Evolutionary conservation across 1,140 invertebrate species (phyloP).

Genomic region (Bombus terrestris): DNA sequence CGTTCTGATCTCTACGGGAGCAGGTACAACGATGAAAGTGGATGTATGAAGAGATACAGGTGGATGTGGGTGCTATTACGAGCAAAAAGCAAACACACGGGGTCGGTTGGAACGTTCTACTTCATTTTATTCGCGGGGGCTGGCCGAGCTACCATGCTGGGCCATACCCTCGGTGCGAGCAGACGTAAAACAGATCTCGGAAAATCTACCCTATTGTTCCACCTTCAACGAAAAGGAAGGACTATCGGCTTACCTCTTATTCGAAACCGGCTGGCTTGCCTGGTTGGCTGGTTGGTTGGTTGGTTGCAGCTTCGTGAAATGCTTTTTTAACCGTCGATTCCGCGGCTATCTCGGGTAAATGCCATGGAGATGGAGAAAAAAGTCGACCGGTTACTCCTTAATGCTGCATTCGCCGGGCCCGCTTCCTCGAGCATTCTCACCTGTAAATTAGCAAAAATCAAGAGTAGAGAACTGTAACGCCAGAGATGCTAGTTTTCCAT

Average conservation of each 20-base stretch:
- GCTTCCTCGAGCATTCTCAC: slow-evolving; percentile 37
- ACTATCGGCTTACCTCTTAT: slow-evolving; percentile 64
- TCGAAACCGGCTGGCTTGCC: slow-evolving; percentile 13
- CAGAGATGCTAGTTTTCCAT: background rate
- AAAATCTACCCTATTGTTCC: slow-evolving; percentile 77
- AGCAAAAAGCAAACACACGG: slow-evolving; percentile 48
- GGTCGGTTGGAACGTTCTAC: slow-evolving; percentile 72
- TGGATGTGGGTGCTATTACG: slow-evolving; percentile 50
- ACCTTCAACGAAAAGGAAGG: slow-evolving; percentile 73
- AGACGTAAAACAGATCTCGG: slow-evolving; percentile 64
- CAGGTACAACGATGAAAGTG: slow-evolving; percentile 37
- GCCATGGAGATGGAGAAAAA: background rate
- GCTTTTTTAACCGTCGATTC: slow-evolving; percentile 48
- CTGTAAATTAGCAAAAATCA: slow-evolving; percentile 33
- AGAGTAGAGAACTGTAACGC: background rate
- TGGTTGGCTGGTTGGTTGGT: background rate
- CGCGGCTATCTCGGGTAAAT: slow-evolving; percentile 12
- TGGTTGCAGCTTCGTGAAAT: slow-evolving; percentile 32
- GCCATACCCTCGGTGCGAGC: slow-evolving; percentile 28
- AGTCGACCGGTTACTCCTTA: slow-evolving; percentile 22
- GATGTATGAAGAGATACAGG: slow-evolving; percentile 35
- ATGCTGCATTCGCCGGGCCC: background rate
- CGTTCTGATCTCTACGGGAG: slow-evolving; percentile 39
- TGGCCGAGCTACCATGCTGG: slow-evolving; percentile 39
- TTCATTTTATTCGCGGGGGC: slow-evolving; percentile 76